phyloP scores from a whole-genome alignment of 2,113 vertebrate genomes.

The Delphinapterus leucas region DNA sequence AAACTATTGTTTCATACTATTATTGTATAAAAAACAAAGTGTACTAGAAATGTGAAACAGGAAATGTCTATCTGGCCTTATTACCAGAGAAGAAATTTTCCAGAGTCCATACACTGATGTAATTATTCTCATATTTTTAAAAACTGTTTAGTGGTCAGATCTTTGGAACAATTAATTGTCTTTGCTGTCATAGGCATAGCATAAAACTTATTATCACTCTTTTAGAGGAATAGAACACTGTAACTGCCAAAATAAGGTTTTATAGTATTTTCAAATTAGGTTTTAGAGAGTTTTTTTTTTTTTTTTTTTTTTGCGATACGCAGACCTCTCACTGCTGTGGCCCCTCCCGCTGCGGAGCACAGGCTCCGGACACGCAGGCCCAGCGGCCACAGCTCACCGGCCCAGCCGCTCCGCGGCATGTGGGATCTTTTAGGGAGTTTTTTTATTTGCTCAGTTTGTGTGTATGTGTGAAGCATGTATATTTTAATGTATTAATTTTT shows the following conservation, averaged over 20 bases:
- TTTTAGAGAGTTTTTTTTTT: not conserved
- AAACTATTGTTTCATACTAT: conserved; percentile 84
- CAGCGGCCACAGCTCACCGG: too few relatives aligned
- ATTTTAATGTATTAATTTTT: not conserved
- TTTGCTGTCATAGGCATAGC: not conserved
- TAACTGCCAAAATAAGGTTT: not conserved
- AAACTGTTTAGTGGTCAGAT: conserved; percentile 47
- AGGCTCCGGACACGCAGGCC: too few relatives aligned
- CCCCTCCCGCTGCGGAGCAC: too few relatives aligned
- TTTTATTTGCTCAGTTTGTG: not conserved
- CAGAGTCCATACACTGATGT: conserved; percentile 82
- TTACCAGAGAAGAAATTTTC: conserved; percentile 81
- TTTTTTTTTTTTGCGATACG: too few relatives aligned
- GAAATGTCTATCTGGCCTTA: conserved; percentile 83
- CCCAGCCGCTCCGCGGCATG: too few relatives aligned
- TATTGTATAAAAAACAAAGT: conserved; percentile 87
- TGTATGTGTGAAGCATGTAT: not conserved
- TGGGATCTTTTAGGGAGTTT: not conserved
- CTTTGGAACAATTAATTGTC: conserved; percentile 33
- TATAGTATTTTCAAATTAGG: not conserved
- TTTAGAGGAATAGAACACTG: not conserved
- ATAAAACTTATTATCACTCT: not conserved
- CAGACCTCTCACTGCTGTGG: too few relatives aligned
- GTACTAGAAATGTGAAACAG: conserved; percentile 87
- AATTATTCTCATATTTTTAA: conserved; percentile 73